Percentiles rank a stretch among this genome's conserved stretches.
Evolutionary conservation across 2,797 vertebrate species (phyloP).

Genomic region (Xyrichtys novacula): DNA sequence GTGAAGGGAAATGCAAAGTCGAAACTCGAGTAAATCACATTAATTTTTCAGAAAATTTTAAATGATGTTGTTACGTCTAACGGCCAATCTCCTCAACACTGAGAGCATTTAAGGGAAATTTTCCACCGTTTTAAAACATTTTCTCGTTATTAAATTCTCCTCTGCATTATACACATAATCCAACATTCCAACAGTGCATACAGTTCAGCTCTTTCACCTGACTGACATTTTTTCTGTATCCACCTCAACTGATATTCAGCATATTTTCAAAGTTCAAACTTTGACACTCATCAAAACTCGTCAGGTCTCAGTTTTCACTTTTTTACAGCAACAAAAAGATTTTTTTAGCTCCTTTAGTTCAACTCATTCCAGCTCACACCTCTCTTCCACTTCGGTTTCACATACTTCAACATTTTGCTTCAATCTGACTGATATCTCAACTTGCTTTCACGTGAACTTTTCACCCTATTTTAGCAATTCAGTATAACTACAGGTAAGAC

Average conservation of each 20-base stretch:
- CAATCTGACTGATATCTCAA: slow-evolving; percentile 13
- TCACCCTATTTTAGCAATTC: not conserved
- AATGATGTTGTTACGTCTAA: slow-evolving; percentile 7
- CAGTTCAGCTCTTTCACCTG: not conserved
- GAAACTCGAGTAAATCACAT: slow-evolving; percentile 42
- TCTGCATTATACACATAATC: not conserved
- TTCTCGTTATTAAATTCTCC: not conserved
- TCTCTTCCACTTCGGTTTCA: slow-evolving; percentile 8
- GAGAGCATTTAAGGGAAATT: not conserved
- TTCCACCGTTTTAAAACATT: not conserved
- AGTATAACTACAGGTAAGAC: not conserved
- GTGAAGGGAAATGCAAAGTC: slow-evolving; percentile 32
- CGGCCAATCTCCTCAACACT: not conserved
- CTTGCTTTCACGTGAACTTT: not conserved
- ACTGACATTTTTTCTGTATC: slow-evolving; percentile 13
- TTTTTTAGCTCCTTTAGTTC: slow-evolving; percentile 19
- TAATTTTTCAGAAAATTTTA: slow-evolving; percentile 17
- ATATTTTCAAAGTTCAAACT: slow-evolving; percentile 2
- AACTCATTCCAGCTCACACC: slow-evolving; percentile 13
- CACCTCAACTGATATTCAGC: not conserved
- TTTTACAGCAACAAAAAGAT: not conserved
- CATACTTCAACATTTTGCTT: not conserved
- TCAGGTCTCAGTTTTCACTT: slow-evolving; percentile 22
- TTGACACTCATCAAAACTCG: slow-evolving; percentile 24
- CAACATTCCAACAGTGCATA: not conserved